These are phyloP conservation scores for Rhodophaea formosa DNA, from an alignment of 2,888 invertebrate species.

Conservation along the genomic window DNA sequence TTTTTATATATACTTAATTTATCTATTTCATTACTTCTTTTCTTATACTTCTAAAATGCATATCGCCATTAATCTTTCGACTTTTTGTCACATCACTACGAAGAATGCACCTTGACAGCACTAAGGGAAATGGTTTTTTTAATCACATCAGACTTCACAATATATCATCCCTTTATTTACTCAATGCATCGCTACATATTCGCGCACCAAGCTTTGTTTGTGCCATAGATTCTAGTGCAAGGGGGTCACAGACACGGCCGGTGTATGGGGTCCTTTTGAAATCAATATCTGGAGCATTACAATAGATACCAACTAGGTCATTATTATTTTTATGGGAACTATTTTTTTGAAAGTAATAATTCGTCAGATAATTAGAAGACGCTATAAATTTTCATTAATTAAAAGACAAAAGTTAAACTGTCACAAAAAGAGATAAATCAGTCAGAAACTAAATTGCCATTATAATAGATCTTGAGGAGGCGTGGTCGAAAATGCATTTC, in stretches of 20 bases:
- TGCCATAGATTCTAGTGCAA: slow-evolving; percentile 45
- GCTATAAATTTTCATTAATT: not conserved
- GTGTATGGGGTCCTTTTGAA: slow-evolving; percentile 45
- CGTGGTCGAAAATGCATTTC: slow-evolving; percentile 51
- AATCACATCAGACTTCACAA: slow-evolving; percentile 73
- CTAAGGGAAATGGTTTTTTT: slow-evolving; percentile 76
- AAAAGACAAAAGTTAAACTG: not conserved
- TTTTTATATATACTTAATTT: too few relatives aligned
- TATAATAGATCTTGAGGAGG: slow-evolving; percentile 37
- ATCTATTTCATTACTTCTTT: too few relatives aligned
- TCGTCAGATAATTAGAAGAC: slow-evolving; percentile 15
- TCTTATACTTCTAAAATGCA: too few relatives aligned
- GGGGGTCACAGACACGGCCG: slow-evolving; percentile 30
- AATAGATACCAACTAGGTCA: slow-evolving; percentile 30
- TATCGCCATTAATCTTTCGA: not conserved
- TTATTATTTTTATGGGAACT: slow-evolving; percentile 40
- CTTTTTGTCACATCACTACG: slow-evolving; percentile 41
- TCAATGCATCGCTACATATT: slow-evolving; percentile 68
- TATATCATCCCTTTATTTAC: slow-evolving; percentile 79
- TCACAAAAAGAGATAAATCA: slow-evolving; percentile 41
- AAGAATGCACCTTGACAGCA: slow-evolving; percentile 76
- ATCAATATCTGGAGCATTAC: slow-evolving; percentile 46
- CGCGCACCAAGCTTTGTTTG: slow-evolving; percentile 69
- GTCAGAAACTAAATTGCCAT: slow-evolving; percentile 42
- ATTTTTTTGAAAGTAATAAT: slow-evolving; percentile 9